Conservation (phyloP, 2,888 invertebrate species). For the Orthonychiurus folsomi region DNA sequence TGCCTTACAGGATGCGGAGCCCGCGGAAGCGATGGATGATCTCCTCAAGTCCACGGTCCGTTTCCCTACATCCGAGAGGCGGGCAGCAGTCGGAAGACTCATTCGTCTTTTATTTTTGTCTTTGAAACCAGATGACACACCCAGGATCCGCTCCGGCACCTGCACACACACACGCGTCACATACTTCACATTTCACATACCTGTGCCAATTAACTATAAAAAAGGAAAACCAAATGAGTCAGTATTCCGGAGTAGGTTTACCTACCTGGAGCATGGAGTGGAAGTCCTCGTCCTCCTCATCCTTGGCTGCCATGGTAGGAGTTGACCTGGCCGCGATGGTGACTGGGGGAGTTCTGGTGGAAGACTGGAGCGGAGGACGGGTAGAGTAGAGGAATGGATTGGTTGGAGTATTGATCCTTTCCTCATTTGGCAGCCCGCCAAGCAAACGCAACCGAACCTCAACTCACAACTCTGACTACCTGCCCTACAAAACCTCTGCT, state of each 20-base stretch:
- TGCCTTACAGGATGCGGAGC: slow-evolving; percentile 43
- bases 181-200: not conserved
- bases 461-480: no score
- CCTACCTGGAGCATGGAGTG: not conserved
- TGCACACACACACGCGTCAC: slow-evolving; percentile 14
- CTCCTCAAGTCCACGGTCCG: slow-evolving; percentile 41
- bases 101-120: slow-evolving; percentile 43
- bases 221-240: no score
- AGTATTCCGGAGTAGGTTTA: no score
- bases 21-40: slow-evolving; percentile 42
- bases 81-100: slow-evolving; percentile 43
- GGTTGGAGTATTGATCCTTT: no score
- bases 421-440: no score
- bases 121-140: slow-evolving; percentile 42
- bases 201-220: no score
- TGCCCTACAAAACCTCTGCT: no score
- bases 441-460: no score
- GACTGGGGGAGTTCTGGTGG: slow-evolving; percentile 4
- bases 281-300: not conserved
- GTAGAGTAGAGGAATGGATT: no score
- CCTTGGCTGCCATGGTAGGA: not conserved
- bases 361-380: no score
- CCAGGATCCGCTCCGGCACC: slow-evolving; percentile 42
- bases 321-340: not conserved
- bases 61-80: slow-evolving; percentile 40